Conservation (phyloP, 2,113 vertebrate species). For the Aegotheles bennettii region DNA sequence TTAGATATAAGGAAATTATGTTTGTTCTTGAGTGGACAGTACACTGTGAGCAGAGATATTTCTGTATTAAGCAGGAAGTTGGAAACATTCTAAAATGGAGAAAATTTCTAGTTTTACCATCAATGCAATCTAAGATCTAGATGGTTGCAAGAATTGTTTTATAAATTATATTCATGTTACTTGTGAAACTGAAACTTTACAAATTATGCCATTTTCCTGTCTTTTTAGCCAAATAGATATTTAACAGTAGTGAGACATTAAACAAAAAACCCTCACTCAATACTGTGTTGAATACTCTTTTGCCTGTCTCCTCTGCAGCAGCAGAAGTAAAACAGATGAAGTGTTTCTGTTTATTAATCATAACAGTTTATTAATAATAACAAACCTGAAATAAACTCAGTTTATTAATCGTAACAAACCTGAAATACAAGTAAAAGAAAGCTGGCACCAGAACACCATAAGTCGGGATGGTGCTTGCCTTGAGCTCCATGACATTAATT, state of each 20-base stretch:
- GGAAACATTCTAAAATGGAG: background rate
- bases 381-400: background rate
- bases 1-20: rapidly evolving
- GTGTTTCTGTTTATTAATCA: background rate
- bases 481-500: background rate
- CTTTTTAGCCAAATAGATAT: background rate
- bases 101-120: background rate
- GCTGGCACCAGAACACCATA: background rate
- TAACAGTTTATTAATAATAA: conserved; percentile 23
- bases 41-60: background rate
- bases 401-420: conserved; percentile 10
- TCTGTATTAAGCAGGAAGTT: background rate
- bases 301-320: background rate
- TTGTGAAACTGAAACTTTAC: background rate
- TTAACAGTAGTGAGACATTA: background rate
- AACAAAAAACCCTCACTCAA: background rate
- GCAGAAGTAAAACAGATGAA: background rate
- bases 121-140: background rate
- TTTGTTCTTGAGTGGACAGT: background rate
- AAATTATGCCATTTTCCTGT: background rate
- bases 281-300: rapidly evolving
- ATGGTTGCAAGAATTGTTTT: background rate
- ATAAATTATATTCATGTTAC: background rate
- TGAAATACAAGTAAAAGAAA: background rate
- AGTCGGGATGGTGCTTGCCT: background rate